A percentile compares a stretch with the other conserved stretches of the same genome.
These are phyloP conservation scores for Meteorus colon DNA, from an alignment of 2,888 invertebrate genomes.

Conservation along the genomic window DNA sequence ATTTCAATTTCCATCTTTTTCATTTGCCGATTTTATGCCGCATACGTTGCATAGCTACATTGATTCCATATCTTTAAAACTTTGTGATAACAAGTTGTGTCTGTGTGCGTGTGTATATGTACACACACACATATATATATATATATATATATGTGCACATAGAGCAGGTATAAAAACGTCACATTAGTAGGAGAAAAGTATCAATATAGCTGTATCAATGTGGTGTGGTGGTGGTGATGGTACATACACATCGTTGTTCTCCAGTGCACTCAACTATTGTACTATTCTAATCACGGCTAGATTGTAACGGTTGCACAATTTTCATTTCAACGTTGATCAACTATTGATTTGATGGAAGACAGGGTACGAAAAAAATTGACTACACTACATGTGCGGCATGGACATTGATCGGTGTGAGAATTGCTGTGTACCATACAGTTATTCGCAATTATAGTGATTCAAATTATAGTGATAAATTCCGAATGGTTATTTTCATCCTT, in stretches of 20 bases:
- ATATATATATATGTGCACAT: too few relatives aligned
- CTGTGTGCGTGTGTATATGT: too few relatives aligned
- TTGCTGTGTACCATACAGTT: not conserved
- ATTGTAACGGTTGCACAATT: conserved; percentile 25
- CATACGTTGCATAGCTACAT: too few relatives aligned
- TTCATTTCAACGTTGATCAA: not conserved
- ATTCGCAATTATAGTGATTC: not conserved
- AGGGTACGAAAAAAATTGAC: too few relatives aligned
- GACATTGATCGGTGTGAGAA: not conserved
- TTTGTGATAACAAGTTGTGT: too few relatives aligned
- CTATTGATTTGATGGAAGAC: not conserved
- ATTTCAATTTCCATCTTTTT: too few relatives aligned
- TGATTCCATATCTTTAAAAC: too few relatives aligned
- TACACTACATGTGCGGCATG: not conserved
- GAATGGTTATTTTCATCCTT: too few relatives aligned
- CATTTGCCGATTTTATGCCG: too few relatives aligned
- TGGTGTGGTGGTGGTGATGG: too few relatives aligned
- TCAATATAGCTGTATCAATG: not conserved
- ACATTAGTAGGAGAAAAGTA: not conserved
- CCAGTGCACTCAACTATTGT: not conserved
- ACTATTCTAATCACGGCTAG: conserved; percentile 18
- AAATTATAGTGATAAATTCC: too few relatives aligned
- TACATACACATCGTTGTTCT: not conserved
- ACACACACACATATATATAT: too few relatives aligned
- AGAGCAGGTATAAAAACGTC: not conserved